Base-by-base conservation (phyloP, 1,140 invertebrate species). In the Conus betulinus region DNA sequence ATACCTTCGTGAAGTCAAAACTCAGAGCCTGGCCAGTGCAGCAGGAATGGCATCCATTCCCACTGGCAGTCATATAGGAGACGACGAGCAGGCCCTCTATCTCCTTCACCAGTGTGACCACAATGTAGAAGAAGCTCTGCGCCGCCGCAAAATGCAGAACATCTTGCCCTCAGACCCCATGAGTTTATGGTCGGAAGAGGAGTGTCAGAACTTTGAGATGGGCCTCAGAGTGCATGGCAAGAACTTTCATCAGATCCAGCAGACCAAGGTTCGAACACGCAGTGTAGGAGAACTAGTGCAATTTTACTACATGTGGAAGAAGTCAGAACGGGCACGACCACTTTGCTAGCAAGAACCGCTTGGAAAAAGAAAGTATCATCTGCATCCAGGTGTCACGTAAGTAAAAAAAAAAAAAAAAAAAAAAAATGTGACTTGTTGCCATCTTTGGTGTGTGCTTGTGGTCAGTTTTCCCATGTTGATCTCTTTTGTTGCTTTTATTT, bases 261-360 rank as follows among this genome's bases (percentile, higher is more conserved):
- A 98, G 93, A 97, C 98, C 94, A 99, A 98, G 96, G 98, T 98
- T 27, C 96, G 97, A 93, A 99, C 98, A 83, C 96, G 98, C 93
- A 98, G 98, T n/a, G 98, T 99, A 52, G 98, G 98, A 53, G 99
- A 99, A 96, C 95, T 99, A 81, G 98, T 99, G 67, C 98, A 99
- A 94, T 99, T 99, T 96, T 99, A 99, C 96, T 99, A 99, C 94
- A 96, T 99, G 57, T 99, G 99, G 99, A 99, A 99, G 95, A 99
- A 99, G 96, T 99, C 99, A 82, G 98, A 99, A 95, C 96, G 99
- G 74, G 39, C 98, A 99, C 95, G 99, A 99, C 96, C 97, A 97
- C 6, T 98, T 98, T 96, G 97, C 97, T 5, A 98, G 97, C 93
- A 97, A 97, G 96, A 97, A 97, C 23, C 95, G 97, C 88, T 95